These are phyloP conservation scores for Climacteris rufus DNA, from an alignment of 2,113 vertebrate genomes.

Conservation along the genomic window DNA sequence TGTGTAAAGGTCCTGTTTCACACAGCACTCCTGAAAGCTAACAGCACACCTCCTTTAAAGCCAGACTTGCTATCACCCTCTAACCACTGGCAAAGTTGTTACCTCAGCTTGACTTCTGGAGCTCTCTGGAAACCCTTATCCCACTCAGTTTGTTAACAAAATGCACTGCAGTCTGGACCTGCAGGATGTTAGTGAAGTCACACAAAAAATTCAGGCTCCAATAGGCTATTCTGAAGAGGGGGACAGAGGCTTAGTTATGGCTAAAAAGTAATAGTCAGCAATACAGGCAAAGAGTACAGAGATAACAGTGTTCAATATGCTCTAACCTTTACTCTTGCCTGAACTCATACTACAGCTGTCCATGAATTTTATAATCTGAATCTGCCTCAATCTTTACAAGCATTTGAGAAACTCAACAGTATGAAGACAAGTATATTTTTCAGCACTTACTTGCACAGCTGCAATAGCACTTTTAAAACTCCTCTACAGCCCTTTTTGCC, in stretches of 20 bases:
- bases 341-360: not conserved
- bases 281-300: not conserved
- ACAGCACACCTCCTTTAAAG: not conserved
- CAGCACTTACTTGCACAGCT: not conserved
- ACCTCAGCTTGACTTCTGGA: not conserved
- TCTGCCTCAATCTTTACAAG: not conserved
- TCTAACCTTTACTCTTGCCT: not conserved
- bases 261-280: not conserved
- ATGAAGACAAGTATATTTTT: not conserved
- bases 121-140: not conserved
- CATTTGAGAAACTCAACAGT: not conserved
- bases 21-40: not conserved
- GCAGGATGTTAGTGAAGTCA: not conserved
- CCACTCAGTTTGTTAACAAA: not conserved
- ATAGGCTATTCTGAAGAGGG: not conserved
- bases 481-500: not conserved
- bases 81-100: not conserved
- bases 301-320: not conserved
- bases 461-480: not conserved
- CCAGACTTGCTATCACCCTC: not conserved
- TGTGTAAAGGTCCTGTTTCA: not conserved
- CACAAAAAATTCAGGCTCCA: not conserved
- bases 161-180: not conserved
- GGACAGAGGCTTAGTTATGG: not conserved
- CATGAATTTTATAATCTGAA: not conserved